A percentile compares a stretch with the other conserved stretches of the same genome.
phyloP scores from a whole-genome alignment of 2,113 vertebrate species.

The Pomatorhinus ruficollis region DNA sequence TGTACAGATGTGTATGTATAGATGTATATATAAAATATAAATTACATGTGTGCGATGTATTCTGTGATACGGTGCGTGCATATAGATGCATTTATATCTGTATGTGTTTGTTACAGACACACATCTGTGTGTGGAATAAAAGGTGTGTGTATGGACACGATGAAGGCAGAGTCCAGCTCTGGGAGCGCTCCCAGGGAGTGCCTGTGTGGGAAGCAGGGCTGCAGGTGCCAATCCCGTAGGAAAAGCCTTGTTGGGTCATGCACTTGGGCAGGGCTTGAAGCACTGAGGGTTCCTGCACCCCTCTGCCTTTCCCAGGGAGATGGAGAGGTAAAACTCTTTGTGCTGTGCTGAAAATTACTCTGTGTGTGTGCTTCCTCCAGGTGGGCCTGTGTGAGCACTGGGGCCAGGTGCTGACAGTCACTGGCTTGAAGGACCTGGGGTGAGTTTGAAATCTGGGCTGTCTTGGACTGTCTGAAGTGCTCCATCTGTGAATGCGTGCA shows the following conservation, averaged over 20 bases:
- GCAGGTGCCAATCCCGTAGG: neutral
- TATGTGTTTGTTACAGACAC: neutral
- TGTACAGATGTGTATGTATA: no score
- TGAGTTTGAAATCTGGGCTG: neutral
- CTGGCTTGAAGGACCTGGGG: neutral
- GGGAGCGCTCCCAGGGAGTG: neutral
- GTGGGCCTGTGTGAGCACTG: neutral
- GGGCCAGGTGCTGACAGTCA: neutral
- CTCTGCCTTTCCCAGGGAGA: neutral
- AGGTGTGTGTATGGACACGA: fast-evolving
- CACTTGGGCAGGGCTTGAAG: fast-evolving
- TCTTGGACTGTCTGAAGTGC: neutral
- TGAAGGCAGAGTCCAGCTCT: neutral
- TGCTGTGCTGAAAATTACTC: neutral
- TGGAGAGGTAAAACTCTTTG: neutral
- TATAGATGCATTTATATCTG: fast-evolving
- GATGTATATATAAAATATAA: neutral
- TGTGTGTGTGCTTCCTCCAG: neutral
- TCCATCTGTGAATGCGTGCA: neutral
- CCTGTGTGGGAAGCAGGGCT: neutral
- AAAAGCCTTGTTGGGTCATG: neutral
- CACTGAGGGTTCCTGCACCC: neutral
- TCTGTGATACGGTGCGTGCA: neutral
- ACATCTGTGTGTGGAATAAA: neutral
- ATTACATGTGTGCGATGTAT: fast-evolving